Conservation (phyloP, 2,113 vertebrate species). For the Tachycineta bicolor region DNA sequence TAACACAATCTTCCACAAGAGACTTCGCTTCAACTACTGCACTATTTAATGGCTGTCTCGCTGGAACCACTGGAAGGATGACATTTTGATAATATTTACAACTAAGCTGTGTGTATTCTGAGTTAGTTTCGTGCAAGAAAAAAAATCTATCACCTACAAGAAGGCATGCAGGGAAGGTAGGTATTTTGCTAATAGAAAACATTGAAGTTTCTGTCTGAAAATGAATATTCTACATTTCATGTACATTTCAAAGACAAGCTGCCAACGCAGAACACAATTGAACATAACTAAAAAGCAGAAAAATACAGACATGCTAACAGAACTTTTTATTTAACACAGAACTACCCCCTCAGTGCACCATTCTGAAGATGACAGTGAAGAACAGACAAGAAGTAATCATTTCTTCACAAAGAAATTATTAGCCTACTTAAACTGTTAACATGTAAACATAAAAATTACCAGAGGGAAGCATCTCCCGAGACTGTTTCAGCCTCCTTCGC, state of each 20-base stretch:
- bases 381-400: background rate
- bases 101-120: background rate
- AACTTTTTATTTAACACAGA: background rate
- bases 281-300: background rate
- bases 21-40: slow-evolving; percentile 58
- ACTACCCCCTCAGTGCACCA: background rate
- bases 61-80: slow-evolving; percentile 65
- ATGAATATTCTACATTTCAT: background rate
- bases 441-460: slow-evolving; percentile 68
- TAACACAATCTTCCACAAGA: slow-evolving; percentile 42
- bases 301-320: background rate
- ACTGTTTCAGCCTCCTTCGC: slow-evolving; percentile 90
- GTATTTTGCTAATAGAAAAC: background rate
- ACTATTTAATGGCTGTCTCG: slow-evolving; percentile 75
- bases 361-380: background rate
- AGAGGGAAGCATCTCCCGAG: slow-evolving; percentile 77
- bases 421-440: background rate
- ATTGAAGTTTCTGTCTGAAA: background rate
- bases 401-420: background rate
- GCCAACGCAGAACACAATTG: background rate
- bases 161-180: background rate
- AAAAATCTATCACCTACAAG: background rate
- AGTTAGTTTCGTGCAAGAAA: slow-evolving; percentile 1
- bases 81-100: slow-evolving; percentile 40
- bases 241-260: background rate